These are phyloP conservation scores for Thera britannica DNA, from an alignment of 2,888 invertebrate species.

Conservation along the genomic window DNA sequence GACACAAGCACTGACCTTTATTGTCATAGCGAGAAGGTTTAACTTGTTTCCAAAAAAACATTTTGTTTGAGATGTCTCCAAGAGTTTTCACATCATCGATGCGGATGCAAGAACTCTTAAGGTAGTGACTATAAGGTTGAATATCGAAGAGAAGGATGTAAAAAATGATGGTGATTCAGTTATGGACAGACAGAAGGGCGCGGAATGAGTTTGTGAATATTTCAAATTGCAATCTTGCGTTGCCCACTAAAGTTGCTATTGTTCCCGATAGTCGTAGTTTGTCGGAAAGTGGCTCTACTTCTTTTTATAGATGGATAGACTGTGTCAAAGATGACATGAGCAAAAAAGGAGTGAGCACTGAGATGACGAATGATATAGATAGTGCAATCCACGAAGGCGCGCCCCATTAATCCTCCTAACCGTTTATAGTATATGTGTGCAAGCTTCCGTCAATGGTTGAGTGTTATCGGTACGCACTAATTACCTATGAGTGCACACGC, in stretches of 20 bases:
- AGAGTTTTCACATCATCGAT: conserved; percentile 9
- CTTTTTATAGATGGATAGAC: no score
- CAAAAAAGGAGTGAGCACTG: no score
- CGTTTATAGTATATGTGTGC: no score
- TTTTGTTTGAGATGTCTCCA: conserved; percentile 20
- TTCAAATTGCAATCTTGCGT: conserved; percentile 80
- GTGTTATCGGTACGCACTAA: no score
- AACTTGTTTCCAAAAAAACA: conserved; percentile 43
- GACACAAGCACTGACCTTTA: conserved; percentile 28
- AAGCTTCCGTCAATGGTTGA: no score
- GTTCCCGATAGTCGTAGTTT: conserved; percentile 57
- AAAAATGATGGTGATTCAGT: conserved; percentile 54
- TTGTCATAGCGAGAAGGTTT: conserved; percentile 53
- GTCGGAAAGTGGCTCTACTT: conserved; percentile 61
- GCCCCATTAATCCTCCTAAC: no score
- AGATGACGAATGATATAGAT: no score
- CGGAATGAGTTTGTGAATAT: conserved; percentile 82
- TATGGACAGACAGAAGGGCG: conserved; percentile 74
- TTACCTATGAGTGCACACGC: no score
- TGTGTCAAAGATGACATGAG: no score
- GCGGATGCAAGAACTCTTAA: conserved; percentile 29
- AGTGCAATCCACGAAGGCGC: no score
- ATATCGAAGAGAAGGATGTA: conserved; percentile 38
- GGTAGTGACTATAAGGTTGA: conserved; percentile 33
- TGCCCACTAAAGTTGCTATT: conserved; percentile 77